phyloP scores from a whole-genome alignment of 2,888 invertebrate species.

The Leucania comma region DNA sequence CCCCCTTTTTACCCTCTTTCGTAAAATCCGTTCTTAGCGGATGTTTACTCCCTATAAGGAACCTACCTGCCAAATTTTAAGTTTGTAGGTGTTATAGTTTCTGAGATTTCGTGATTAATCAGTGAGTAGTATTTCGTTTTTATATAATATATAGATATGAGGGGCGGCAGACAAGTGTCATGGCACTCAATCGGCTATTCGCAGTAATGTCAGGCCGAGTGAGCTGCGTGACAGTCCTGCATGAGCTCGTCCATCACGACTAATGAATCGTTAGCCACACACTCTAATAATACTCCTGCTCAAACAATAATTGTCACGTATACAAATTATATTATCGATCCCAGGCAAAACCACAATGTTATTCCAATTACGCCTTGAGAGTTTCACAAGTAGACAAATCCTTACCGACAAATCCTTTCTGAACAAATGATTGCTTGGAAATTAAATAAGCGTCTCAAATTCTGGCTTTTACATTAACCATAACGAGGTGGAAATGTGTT shows the following conservation, averaged over 20 bases:
- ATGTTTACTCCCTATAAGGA: no score
- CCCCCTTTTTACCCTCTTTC: no score
- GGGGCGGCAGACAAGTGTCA: constrained; percentile 21
- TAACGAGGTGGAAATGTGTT: constrained; percentile 5
- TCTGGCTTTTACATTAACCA: constrained; percentile 5
- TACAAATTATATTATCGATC: constrained; percentile 35
- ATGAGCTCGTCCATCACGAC: constrained; percentile 26
- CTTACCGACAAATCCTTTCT: constrained; percentile 31
- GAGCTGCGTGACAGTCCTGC: constrained; percentile 29
- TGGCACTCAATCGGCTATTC: constrained; percentile 28
- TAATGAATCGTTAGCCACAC: constrained; percentile 42
- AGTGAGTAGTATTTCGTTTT: no score
- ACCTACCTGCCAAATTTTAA: no score
- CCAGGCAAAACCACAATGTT: constrained; percentile 18
- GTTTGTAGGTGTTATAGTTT: no score
- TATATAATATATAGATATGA: constrained; percentile 1
- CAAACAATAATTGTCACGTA: constrained; percentile 26
- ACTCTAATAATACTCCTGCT: constrained; percentile 36
- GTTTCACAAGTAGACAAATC: constrained; percentile 11
- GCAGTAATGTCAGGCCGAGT: constrained; percentile 34
- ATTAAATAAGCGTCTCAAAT: constrained; percentile 39
- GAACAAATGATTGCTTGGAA: constrained; percentile 39
- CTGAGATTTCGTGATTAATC: no score
- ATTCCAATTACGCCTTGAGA: constrained; percentile 27
- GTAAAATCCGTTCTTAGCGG: no score